Conservation (phyloP, 92 coral and sea anemone species). For the Epizoanthus illoricatus region DNA sequence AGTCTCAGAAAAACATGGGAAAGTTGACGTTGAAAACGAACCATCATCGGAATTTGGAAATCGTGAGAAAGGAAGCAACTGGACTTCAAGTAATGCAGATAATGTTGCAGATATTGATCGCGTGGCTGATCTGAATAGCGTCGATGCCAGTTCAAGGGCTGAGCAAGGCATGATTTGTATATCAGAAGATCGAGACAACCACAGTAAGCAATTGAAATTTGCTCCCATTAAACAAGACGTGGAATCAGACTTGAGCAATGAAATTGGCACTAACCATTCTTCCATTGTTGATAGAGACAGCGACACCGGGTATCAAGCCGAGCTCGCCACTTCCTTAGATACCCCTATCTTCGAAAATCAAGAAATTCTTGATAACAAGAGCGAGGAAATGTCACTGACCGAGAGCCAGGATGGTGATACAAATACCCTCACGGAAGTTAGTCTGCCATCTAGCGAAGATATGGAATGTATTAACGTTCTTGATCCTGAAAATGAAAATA, state of each 20-base stretch:
- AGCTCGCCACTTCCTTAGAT: neutral
- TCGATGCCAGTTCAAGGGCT: neutral
- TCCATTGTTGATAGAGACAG: neutral
- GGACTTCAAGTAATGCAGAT: neutral
- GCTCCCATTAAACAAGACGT: neutral
- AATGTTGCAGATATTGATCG: constrained; percentile 11
- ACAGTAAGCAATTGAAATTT: neutral
- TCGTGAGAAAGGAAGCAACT: neutral
- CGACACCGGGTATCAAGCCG: constrained; percentile 10
- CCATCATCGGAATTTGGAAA: constrained; percentile 22
- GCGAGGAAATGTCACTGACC: neutral
- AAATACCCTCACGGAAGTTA: constrained; percentile 9
- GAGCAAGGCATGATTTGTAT: neutral
- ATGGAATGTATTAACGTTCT: neutral
- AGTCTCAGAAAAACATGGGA: neutral
- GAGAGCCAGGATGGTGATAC: constrained; percentile 23
- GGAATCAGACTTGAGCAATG: neutral
- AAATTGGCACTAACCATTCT: neutral
- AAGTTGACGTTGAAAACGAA: constrained; percentile 4
- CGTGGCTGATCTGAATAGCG: neutral
- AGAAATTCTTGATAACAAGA: constrained; percentile 20
- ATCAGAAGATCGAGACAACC: constrained; percentile 3
- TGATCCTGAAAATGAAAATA: neutral
- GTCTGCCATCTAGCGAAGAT: constrained; percentile 13
- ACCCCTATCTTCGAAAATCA: neutral